Evolutionary conservation across 2,888 invertebrate species (phyloP), one percentile per base, ranked within the genome.

Genomic region (Phaonia tiefii): DNA sequence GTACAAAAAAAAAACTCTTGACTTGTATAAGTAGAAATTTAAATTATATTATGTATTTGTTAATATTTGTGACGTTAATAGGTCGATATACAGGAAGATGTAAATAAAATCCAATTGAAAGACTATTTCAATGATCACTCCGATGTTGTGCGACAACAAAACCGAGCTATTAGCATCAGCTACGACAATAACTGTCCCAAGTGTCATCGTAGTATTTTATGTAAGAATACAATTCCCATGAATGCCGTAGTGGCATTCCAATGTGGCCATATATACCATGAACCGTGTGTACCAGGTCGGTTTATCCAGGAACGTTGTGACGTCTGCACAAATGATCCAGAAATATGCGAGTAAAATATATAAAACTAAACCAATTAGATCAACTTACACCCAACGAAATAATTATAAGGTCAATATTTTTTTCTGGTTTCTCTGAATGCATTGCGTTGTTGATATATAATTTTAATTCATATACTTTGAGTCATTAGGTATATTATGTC

Each of bases 61-160:
- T 88, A 25, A 86, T 26, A 49, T 46, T 51, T 67, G 37, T 39
- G 39, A 71, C 70, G 37, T 54, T 39, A 51, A 39, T 86, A 94
- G 93, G 94, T 97, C 31, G 96, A 97, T 1, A 94, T 98, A 22
- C 95, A 97, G 89, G 96, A 97, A 89, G 97, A 97, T 0, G 97
- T 97, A 89, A 95, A 96, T 87, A 95, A 96, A 87, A 97, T 98
- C 81, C 93, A 98, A n/a, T 93, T 97, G 1, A 93, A 94, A 1
- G 98, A 98, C 91, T 97, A 97, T 90, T 97, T 97, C 86, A 95
- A 96, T 87, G 91, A 97, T 58, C 95, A 98, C 87, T 94, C 96
- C 85, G 95, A 95, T 88, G 91, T 97, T 54, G 95, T 97, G 0
- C 91, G 92, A 25, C 93, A 93, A 31, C 97, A 97, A 88, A 95